phyloP scores from a whole-genome alignment of 92 coral and sea anemone species.

The Siderastrea siderea region DNA sequence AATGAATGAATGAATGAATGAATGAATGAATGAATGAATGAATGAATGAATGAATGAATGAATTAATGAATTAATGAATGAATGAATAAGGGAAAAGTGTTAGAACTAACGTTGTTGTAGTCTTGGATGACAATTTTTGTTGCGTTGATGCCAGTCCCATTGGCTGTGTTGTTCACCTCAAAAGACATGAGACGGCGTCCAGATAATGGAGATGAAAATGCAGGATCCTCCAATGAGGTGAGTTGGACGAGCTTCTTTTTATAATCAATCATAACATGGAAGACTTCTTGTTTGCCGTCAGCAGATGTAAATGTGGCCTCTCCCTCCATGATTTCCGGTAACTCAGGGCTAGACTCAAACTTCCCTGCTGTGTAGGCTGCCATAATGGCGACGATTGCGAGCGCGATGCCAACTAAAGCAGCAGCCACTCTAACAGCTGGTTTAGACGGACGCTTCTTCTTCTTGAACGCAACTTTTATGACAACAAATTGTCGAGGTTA shows the following conservation, averaged over 20 bases:
- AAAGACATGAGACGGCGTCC: constrained; percentile 56
- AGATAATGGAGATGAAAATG: not conserved
- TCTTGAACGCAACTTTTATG: constrained; percentile 7
- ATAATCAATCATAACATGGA: constrained; percentile 54
- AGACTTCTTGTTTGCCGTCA: constrained; percentile 45
- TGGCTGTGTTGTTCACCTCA: constrained; percentile 31
- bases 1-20: too few species aligned
- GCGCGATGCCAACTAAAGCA: constrained; percentile 32
- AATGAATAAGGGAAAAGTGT: not conserved
- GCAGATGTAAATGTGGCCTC: constrained; percentile 45
- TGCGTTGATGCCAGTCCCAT: constrained; percentile 33
- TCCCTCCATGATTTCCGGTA: constrained; percentile 64
- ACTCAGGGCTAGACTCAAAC: constrained; percentile 52
- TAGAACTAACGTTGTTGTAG: constrained; percentile 42
- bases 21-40: too few species aligned
- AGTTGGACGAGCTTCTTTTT: constrained; percentile 52
- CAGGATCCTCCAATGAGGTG: constrained; percentile 14
- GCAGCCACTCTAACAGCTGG: constrained; percentile 22
- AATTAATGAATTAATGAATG: too few species aligned
- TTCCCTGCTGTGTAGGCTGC: constrained; percentile 38
- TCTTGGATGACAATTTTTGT: constrained; percentile 60
- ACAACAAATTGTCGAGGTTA: not conserved
- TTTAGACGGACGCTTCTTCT: constrained; percentile 15
- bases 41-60: too few species aligned
- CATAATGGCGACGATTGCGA: constrained; percentile 24